These are phyloP conservation scores for Sebastes wilsoni DNA, from an alignment of 2,797 vertebrate genomes.

Conservation along the genomic window DNA sequence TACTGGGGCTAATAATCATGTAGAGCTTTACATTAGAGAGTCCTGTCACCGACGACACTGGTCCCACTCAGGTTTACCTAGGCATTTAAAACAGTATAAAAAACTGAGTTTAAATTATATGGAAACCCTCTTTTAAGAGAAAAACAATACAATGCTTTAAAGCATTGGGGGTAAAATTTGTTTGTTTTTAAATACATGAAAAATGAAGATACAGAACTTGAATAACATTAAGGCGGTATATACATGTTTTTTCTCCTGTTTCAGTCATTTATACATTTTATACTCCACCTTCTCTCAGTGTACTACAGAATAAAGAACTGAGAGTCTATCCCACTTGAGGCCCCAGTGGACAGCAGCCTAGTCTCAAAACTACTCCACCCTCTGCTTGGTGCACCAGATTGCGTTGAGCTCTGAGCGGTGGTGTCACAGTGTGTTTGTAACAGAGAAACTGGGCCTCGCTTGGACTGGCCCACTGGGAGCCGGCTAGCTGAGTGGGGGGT, in stretches of 20 bases:
- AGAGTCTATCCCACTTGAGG: conserved; percentile 46
- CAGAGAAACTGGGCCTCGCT: conserved; percentile 28
- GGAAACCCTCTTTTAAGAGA: conserved; percentile 80
- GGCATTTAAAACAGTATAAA: conserved; percentile 80
- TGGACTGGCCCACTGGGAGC: conserved; percentile 45
- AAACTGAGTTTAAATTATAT: conserved; percentile 78
- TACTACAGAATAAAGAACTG: conserved; percentile 60
- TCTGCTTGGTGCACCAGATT: conserved; percentile 27
- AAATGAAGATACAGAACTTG: conserved; percentile 80
- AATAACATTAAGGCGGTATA: conserved; percentile 92
- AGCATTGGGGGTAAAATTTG: conserved; percentile 75
- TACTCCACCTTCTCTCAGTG: conserved; percentile 59
- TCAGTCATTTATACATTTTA: conserved; percentile 70
- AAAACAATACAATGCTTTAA: conserved; percentile 76
- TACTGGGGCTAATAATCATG: conserved; percentile 55
- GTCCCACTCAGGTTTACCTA: conserved; percentile 79
- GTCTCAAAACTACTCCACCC: conserved; percentile 43
- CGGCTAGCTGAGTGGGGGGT: conserved; percentile 18
- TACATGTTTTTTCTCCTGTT: conserved; percentile 82
- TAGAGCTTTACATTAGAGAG: conserved; percentile 66
- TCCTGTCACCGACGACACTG: conserved; percentile 75
- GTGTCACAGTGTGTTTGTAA: conserved; percentile 41
- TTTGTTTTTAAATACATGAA: conserved; percentile 81
- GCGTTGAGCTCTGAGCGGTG: conserved; percentile 32
- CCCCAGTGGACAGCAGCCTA: conserved; percentile 54